Conservation (phyloP, 2,113 vertebrate species). For the Dasyurus viverrinus region DNA sequence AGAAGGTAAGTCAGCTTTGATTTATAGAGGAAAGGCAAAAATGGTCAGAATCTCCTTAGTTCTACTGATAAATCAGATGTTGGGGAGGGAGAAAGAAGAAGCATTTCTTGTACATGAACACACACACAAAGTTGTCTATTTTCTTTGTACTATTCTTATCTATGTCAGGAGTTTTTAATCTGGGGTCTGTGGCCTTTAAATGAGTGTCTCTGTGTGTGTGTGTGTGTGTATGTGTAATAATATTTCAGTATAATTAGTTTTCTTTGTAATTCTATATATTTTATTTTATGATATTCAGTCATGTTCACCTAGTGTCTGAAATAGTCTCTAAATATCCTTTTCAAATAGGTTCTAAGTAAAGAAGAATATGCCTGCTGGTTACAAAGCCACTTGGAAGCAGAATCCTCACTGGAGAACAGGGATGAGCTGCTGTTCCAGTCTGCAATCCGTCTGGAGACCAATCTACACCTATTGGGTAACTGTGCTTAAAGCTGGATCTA, state of each 20-base stretch:
- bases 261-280: slow-evolving; percentile 47
- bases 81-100: neutral
- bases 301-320: neutral
- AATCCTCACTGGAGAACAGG: slow-evolving; percentile 92
- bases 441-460: slow-evolving; percentile 92
- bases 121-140: neutral
- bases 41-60: neutral
- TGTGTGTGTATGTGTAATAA: neutral
- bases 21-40: neutral
- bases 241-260: slow-evolving; percentile 27
- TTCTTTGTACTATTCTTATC: neutral
- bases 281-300: slow-evolving; percentile 60
- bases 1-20: slow-evolving; percentile 89
- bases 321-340: slow-evolving; percentile 51
- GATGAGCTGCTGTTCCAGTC: slow-evolving; percentile 96
- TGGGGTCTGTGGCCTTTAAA: neutral
- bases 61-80: neutral
- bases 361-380: slow-evolving; percentile 97
- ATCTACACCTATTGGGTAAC: slow-evolving; percentile 95
- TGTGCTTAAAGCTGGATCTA: neutral
- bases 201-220: too few relatives aligned
- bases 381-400: slow-evolving; percentile 93
- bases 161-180: neutral
- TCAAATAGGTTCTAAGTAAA: slow-evolving; percentile 90
- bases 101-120: too few relatives aligned